phyloP scores from a whole-genome alignment of 1,140 invertebrate genomes.

The Portunus trituberculatus region DNA sequence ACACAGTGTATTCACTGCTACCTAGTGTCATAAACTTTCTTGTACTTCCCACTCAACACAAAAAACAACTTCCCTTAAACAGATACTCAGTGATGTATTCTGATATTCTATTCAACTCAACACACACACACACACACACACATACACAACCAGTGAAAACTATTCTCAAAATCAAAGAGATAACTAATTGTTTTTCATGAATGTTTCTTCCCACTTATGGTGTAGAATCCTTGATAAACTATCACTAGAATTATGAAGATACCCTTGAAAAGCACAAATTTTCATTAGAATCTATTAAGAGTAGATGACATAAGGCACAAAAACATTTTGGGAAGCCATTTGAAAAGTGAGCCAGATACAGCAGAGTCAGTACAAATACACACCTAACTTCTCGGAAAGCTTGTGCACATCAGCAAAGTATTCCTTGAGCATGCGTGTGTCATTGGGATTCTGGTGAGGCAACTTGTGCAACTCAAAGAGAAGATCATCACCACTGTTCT shows the following conservation, averaged over 20 bases:
- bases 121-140: constrained; percentile 83
- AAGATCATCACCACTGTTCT: constrained; percentile 97
- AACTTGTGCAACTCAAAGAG: constrained; percentile 96
- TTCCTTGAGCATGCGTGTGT: constrained; percentile 94
- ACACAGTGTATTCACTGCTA: background rate
- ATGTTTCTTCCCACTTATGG: background rate
- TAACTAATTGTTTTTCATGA: background rate
- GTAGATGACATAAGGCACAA: too few species aligned
- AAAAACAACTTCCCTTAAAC: background rate
- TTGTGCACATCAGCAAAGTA: constrained; percentile 98
- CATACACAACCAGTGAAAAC: too few species aligned
- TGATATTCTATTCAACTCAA: constrained; percentile 91
- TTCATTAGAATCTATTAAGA: too few species aligned
- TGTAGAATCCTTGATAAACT: too few species aligned
- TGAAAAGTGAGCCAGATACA: too few species aligned
- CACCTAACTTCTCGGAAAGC: constrained; percentile 90
- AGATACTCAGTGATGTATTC: background rate
- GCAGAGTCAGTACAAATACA: constrained; percentile 78
- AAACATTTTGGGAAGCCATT: too few species aligned
- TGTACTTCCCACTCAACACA: background rate
- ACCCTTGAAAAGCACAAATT: too few species aligned
- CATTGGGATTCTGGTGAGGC: constrained; percentile 93
- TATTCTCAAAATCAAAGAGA: too few species aligned
- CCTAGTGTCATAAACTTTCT: background rate
- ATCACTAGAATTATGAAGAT: too few species aligned